phyloP scores from a whole-genome alignment of 2,797 vertebrate species.

The Sciaenops ocellatus region DNA sequence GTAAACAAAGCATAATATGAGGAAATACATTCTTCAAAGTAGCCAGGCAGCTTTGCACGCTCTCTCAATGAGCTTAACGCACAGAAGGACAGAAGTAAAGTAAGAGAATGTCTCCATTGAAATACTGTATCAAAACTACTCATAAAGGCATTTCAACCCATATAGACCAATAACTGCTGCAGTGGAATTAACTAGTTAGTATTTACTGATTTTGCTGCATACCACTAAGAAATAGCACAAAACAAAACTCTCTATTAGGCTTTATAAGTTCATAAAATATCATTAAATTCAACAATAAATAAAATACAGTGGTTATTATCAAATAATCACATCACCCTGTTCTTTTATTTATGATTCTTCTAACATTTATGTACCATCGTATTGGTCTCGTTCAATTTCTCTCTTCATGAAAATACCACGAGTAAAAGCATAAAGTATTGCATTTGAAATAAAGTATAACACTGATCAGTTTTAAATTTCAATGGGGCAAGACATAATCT shows the following conservation, averaged over 20 bases:
- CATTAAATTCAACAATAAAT: slow-evolving; percentile 12
- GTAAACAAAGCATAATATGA: too few relatives aligned
- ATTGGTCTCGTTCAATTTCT: not conserved
- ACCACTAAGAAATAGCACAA: not conserved
- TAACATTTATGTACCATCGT: too few relatives aligned
- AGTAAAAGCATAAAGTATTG: not conserved
- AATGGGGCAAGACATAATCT: not conserved
- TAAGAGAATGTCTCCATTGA: too few relatives aligned
- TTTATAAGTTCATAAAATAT: not conserved
- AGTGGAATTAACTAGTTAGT: not conserved
- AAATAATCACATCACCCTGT: not conserved
- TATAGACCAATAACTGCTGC: too few relatives aligned
- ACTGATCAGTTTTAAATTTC: not conserved
- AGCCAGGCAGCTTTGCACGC: too few relatives aligned
- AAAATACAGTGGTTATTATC: slow-evolving; percentile 3
- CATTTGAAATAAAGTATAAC: not conserved
- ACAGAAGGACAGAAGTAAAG: too few relatives aligned
- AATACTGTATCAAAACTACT: too few relatives aligned
- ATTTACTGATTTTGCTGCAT: not conserved
- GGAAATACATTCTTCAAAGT: too few relatives aligned
- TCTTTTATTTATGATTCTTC: not conserved
- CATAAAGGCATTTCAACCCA: too few relatives aligned
- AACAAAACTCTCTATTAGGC: too few relatives aligned
- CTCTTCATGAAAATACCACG: not conserved
- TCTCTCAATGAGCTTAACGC: too few relatives aligned